Evolutionary conservation across 2,888 invertebrate genomes (phyloP).

Genomic region (Lasioglossum lativentre): DNA sequence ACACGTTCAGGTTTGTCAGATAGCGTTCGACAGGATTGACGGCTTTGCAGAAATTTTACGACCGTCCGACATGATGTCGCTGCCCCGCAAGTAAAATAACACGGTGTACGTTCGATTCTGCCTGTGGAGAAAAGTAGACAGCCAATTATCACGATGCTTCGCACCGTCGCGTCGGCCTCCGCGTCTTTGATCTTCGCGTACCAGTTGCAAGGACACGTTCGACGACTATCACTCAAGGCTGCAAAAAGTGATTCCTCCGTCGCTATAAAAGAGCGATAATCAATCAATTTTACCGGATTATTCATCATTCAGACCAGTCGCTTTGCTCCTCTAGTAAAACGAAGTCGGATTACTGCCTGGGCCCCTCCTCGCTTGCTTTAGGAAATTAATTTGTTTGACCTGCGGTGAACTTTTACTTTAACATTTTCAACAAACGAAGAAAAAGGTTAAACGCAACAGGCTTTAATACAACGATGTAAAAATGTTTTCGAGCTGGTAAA

Average conservation of each 20-base stretch:
- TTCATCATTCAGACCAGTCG: not conserved
- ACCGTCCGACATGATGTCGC: not conserved
- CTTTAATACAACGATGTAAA: no score
- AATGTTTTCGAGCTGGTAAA: no score
- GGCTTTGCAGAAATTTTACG: conserved; percentile 68
- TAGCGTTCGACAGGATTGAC: conserved; percentile 60
- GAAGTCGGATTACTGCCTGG: conserved; percentile 34
- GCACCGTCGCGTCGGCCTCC: not conserved
- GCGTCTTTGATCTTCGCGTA: not conserved
- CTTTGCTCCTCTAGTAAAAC: conserved; percentile 24
- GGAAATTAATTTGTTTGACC: not conserved
- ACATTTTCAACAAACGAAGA: conserved; percentile 26
- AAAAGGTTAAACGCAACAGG: no score
- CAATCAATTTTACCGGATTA: conserved; percentile 35
- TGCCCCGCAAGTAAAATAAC: not conserved
- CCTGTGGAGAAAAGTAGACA: not conserved
- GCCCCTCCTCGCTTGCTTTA: not conserved
- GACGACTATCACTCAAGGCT: not conserved
- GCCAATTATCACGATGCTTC: not conserved
- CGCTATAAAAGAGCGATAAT: conserved; percentile 33
- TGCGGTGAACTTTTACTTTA: not conserved
- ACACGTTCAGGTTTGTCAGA: not conserved
- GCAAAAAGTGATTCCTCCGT: not conserved
- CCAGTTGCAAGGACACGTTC: not conserved
- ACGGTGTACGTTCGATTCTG: not conserved